A percentile compares a stretch with the other conserved stretches of the same genome.
Conservation (phyloP, 2,888 invertebrate genomes). For the Prosapia bicincta region DNA sequence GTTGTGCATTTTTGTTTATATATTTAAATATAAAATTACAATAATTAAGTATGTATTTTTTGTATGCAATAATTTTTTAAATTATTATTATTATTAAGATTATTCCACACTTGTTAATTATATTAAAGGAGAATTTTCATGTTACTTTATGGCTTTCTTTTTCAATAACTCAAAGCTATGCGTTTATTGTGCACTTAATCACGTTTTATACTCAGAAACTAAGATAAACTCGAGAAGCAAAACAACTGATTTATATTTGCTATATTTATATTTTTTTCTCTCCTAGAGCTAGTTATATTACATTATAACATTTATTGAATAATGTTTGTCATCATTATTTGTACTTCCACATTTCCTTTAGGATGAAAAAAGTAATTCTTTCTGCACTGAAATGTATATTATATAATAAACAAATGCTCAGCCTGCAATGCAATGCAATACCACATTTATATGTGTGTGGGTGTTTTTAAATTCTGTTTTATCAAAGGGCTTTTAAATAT, state of each 20-base stretch:
- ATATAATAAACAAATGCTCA: no score
- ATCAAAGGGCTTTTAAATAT: no score
- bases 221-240: background rate
- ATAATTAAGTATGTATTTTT: background rate
- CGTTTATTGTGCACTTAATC: background rate
- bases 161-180: background rate
- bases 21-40: background rate
- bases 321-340: background rate
- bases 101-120: background rate
- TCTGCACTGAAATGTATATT: no score
- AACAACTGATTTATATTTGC: background rate
- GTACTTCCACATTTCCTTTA: background rate
- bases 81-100: background rate
- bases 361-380: slow-evolving; percentile 1
- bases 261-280: background rate
- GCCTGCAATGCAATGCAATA: no score
- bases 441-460: no score
- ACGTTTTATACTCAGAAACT: background rate
- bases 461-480: no score
- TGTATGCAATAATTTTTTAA: background rate
- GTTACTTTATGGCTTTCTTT: background rate
- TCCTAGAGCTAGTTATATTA: slow-evolving; percentile 6
- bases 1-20: background rate
- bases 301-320: slow-evolving; percentile 14
- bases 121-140: background rate